Base-by-base conservation (phyloP, 2,113 vertebrate species). In the Gallinago undulata region DNA sequence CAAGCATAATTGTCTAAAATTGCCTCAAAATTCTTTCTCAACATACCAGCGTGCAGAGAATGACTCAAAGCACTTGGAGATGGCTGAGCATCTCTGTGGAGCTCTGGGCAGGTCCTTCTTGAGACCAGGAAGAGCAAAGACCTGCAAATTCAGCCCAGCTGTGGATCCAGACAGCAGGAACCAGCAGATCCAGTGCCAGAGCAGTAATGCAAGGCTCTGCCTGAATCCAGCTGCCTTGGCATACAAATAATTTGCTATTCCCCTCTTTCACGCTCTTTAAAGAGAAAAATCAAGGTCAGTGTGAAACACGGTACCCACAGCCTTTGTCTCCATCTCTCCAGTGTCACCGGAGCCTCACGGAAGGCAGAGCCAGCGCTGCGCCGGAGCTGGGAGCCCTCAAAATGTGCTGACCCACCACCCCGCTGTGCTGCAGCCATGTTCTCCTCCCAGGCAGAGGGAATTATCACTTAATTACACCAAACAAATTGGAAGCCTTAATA, bases 341-440 rank as follows among this genome's bases (percentile, higher is more conserved):
- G 72, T 87, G 77, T 69, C 89, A 63, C 79, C 76, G 5, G 78
- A 25, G 21, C 23, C 47, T 55, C 73, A 4, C 6, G 5, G n/a
- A 37, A 76, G 12, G 66, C 1, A 5, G 2, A 5, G 5, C 4
- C 55, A 17, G 72, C 2, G 16, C 69, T 1, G 25, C 3, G 6
- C 68, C 5, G 28, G 57, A 6, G 64, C 59, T 4, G 28, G 83
- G 51, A 67, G 70, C 70, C 37, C 80, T 12, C 30, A 17, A 18
- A 56, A 35, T 4, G 6, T 17, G 87, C 90, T 84, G 77, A 43
- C 57, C 68, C 7, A 72, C 25, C 70, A 10, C n/a, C 37, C 28
- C 50, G 4, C 2, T 2, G 18, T 5, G 0, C 72, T 4, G 48
- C 39, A 56, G 88, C 68, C 82, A 2, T 7, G 4, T 19, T 56